Evolutionary conservation across 37 sponge, comb jelly and placozoan genomes (phyloP), one percentile per base, ranked within the genome.

Genomic region (Haliclona indistincta): DNA sequence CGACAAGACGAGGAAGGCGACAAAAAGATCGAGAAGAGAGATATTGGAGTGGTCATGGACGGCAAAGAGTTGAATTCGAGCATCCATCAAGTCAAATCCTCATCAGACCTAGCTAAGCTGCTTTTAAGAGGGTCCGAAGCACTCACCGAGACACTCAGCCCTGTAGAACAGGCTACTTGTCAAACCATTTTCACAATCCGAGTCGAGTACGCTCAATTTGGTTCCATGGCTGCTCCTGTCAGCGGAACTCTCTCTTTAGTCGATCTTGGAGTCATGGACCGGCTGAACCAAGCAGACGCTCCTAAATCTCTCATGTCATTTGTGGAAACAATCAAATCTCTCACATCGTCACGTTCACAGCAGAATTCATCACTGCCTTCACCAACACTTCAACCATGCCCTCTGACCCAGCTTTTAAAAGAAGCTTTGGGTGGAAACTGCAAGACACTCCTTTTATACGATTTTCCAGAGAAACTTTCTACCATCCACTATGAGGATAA

Each of bases 381-480:
- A n/a, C n/a, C n/a, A n/a, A n/a, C n/a, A 3, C 71, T 38, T 28
- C 4, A 67, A 8, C 69, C 56, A 19, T 86, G 77, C 38, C 2
- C 38, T 25, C 81, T 91, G 5, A 75, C 75, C 20, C 68, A 44
- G 22, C 41, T 91, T 5, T 43, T 91, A 38, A 41, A 58, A 29
- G 88, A 81, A 22, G 58, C 87, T 0, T 45, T 91, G 13, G 93
- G 93, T 15, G 91, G 91, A 4, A 90, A 90, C 75, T 81, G 91
- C 62, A 90, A 81, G 43, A 85, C 91, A 20, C 56, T 81, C 35
- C 51, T 90, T 13, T 36, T 90, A 11, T 71, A 52, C 30, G 49
- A 77, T 41, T 23, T 64, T 15, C 67, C 64, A n/a, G 47, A 61
- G 40, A 10, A 49, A 11, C 13, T 72, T 1, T 15, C 52, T 28